Evolutionary conservation across 2,888 invertebrate genomes (phyloP).

Genomic region (Harpagoxenus sublaevis): DNA sequence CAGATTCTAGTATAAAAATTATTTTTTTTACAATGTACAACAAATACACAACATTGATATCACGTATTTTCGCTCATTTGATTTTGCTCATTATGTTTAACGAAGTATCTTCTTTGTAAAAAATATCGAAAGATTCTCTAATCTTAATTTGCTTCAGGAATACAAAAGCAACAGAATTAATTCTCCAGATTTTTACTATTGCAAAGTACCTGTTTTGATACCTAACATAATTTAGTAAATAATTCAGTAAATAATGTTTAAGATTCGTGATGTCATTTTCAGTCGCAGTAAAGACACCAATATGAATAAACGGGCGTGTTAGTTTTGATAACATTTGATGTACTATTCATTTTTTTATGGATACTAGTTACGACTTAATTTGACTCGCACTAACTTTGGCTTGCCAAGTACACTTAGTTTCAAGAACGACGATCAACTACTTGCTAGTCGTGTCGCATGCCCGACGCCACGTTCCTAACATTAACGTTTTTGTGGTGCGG

Average conservation of each 20-base stretch:
- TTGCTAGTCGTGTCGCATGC: slow-evolving; percentile 37
- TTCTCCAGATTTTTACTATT: background rate
- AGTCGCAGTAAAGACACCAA: background rate
- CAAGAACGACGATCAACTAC: slow-evolving; percentile 25
- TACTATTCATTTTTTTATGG: background rate
- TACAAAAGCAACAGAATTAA: background rate
- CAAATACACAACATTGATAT: background rate
- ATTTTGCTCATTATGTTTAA: background rate
- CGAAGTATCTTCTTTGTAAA: background rate
- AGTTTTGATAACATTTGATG: background rate
- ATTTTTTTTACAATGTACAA: background rate
- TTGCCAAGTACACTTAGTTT: background rate
- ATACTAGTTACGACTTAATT: slow-evolving; percentile 16
- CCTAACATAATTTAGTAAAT: background rate
- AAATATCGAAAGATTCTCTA: background rate
- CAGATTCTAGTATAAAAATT: background rate
- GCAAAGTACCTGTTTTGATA: background rate
- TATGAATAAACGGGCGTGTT: background rate
- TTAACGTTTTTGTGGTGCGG: slow-evolving; percentile 34
- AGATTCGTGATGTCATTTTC: background rate
- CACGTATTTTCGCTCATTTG: background rate
- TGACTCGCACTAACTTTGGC: background rate
- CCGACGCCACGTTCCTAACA: slow-evolving; percentile 25
- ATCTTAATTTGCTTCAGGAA: too few relatives aligned
- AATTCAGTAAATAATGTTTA: background rate